Base-by-base conservation (phyloP, 2,113 vertebrate species). In the Sander vitreus region DNA sequence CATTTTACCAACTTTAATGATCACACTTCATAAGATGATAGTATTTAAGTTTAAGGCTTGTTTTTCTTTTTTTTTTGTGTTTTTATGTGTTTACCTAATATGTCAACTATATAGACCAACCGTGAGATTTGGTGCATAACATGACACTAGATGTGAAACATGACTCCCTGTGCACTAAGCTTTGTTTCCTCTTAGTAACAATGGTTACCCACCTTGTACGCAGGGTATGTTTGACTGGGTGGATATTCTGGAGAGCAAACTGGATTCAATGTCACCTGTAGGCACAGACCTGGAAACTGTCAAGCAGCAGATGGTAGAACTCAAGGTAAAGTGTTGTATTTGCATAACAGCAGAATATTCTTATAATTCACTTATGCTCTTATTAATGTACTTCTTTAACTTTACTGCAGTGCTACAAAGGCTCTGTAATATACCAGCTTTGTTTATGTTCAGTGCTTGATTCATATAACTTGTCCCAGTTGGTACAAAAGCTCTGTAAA, bases 161-260 rank as follows among this genome's bases (percentile, higher is more conserved):
- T 23, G 81, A 91, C 60, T 66, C 84, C 53, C 27, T 72, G 71
- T 79, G 23, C 54, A 25, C 63, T 58, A 54, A 59, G 64, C 76
- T 48, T 84, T 88, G 69, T 87, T 76, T 87, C 76, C 76, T 75
- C 21, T 13, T 21, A 3, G 15, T 88, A 88, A 90, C 86, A 91
- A 81, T 87, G 63, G 73, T 70, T 74, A 76, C 53, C 70, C 53
- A 48, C 53, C 27, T 60, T 76, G 53, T 78, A 45, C 73, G 53
- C 95, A 99, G 98, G 97, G 97, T 73, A 92, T 99, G 93, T 99
- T 99, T 89, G 98, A 99, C 95, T 99, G 98, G 96, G 97, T 99
- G 76, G 98, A 99, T 89, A 99, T 99, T 87, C 94, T 98, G 79
- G 97, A 97, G 76, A 92, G 93, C 89, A 99, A 98, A 94, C 95